A percentile compares a stretch with the other conserved stretches of the same genome.
phyloP scores from a whole-genome alignment of 1,140 invertebrate genomes.

The Dendrolimus punctatus region DNA sequence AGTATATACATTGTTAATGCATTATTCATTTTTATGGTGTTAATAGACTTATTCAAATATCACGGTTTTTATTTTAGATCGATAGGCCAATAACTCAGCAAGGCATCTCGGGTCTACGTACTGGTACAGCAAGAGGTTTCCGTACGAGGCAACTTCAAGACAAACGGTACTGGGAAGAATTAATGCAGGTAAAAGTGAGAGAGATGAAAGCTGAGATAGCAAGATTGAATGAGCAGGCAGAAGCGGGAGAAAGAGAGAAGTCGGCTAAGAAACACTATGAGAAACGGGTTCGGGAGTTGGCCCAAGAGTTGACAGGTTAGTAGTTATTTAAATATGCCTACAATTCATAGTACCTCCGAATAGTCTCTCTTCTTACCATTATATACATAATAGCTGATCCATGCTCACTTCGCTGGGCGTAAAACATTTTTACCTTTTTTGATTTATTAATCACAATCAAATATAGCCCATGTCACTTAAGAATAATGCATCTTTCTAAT shows the following conservation, averaged over 20 bases:
- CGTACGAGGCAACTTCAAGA: constrained; percentile 85
- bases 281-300: constrained; percentile 79
- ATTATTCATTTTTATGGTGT: not conserved
- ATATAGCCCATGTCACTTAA: too few species aligned
- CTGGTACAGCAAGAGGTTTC: constrained; percentile 76
- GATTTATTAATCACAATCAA: too few species aligned
- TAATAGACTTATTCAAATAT: not conserved
- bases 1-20: not conserved
- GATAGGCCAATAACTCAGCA: constrained; percentile 87
- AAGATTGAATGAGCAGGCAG: constrained; percentile 78
- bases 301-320: constrained; percentile 78
- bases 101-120: constrained; percentile 83
- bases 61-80: constrained; percentile 2
- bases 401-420: too few species aligned
- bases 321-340: constrained; percentile 1
- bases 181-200: constrained; percentile 84
- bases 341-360: too few species aligned
- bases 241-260: constrained; percentile 81
- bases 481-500: too few species aligned
- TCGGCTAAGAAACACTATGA: constrained; percentile 85
- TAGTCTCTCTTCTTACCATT: too few species aligned
- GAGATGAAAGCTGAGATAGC: constrained; percentile 84
- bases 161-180: constrained; percentile 86
- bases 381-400: too few species aligned
- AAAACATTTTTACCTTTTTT: too few species aligned